Evolutionary conservation across 2,888 invertebrate genomes (phyloP), one percentile per base, ranked within the genome.

Genomic region (Stenodema calcarata): DNA sequence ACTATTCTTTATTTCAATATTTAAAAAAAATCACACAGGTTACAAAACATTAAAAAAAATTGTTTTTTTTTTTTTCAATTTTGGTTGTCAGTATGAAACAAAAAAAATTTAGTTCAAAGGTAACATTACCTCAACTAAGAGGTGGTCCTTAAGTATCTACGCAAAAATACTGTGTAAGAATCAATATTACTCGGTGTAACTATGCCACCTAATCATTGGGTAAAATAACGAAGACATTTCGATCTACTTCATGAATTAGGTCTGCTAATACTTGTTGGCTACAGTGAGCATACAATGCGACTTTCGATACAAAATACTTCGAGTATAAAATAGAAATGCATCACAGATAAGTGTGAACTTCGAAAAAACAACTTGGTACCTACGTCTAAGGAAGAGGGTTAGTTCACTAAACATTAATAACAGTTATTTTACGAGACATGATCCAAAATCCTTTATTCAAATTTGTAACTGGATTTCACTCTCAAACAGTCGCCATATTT

Each of bases 301-400:
- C 62, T 62, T 62, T 27, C 11, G 62, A 35, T 35, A 35, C 35
- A 23, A 62, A 11, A 62, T 11, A 62, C 62, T 35, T 35, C 7
- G 7, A 7, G 35, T 35, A 35, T 4, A 35, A 54, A 73, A 41
- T 18, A 35, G 35, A 80, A 80, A 80, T 80, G 47, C 80, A 80
- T 80, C 80, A 80, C 80, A 80, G 80, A 80, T 80, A 50, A 76
- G 42, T 27, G 44, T 47, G 42, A 35, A 70, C 23, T 2, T 18
- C n/a, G 23, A 70, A 27, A 12, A 70, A 70, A 44, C 0, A 78
- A 18, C 27, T 76, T 78, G 44, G 44, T 23, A 78, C 12, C 16
- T 16, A 76, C 41, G 12, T 44, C 23, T 18, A 62, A 54, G 35
- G 27, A 62, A 62, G 11, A 23, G 0, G 18, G 62, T 62, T 62